Conservation (phyloP, 1,140 invertebrate genomes). For the Heterodera carotae region DNA sequence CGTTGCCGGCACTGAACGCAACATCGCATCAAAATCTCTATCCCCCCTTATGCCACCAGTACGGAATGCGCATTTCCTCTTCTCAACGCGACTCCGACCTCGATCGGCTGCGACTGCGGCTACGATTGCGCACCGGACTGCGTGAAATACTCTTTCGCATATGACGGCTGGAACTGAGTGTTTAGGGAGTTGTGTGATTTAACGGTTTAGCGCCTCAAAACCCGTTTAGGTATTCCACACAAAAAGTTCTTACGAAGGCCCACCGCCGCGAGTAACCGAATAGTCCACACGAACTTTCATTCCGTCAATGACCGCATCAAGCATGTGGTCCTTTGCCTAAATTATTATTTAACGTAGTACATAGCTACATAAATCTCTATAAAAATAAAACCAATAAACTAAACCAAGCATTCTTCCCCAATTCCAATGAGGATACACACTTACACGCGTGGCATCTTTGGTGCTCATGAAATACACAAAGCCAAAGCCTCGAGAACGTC, state of each 20-base stretch:
- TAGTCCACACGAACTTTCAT: slow-evolving; percentile 89
- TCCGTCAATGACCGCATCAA: slow-evolving; percentile 90
- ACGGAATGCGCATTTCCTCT: no score
- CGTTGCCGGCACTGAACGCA: no score
- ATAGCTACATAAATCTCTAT: background rate
- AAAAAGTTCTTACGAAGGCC: slow-evolving; percentile 27
- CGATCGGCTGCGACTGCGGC: slow-evolving; percentile 34
- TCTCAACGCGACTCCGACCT: background rate
- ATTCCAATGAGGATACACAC: no score
- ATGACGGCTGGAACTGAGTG: slow-evolving; percentile 20
- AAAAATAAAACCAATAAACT: slow-evolving; percentile 5
- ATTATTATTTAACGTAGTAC: background rate
- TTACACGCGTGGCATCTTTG: slow-evolving; percentile 81
- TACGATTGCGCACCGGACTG: slow-evolving; percentile 27
- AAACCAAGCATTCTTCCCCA: no score
- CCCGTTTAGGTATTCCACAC: no score
- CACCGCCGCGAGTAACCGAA: slow-evolving; percentile 77
- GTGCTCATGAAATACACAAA: slow-evolving; percentile 90
- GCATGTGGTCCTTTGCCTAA: slow-evolving; percentile 84
- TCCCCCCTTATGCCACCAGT: background rate
- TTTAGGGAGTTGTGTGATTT: no score
- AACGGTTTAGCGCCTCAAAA: no score
- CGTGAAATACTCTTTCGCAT: slow-evolving; percentile 10
- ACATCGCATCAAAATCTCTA: background rate
- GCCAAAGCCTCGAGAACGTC: slow-evolving; percentile 88